Conservation (phyloP, 2,797 vertebrate genomes). For the Phylloscopus collybita region DNA sequence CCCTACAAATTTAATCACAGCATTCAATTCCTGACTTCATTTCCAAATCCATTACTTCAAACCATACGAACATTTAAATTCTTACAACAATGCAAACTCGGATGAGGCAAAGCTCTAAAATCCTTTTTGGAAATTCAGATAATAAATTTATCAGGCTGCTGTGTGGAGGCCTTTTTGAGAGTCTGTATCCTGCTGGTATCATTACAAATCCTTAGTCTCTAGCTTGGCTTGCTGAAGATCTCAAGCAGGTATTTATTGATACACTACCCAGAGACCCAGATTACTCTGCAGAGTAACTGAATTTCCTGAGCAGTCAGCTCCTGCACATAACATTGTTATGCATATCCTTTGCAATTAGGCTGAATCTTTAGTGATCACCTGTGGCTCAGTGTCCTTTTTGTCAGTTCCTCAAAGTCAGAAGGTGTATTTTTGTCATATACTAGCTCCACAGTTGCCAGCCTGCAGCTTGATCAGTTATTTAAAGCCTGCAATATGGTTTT, state of each 20-base stretch:
- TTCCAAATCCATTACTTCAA: neutral
- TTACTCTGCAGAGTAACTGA: neutral
- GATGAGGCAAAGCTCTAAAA: neutral
- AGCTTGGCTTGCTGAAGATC: neutral
- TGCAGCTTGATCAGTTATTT: neutral
- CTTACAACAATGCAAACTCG: neutral
- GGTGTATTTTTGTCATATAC: neutral
- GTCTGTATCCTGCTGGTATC: neutral
- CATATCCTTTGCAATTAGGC: neutral
- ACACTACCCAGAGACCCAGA: neutral
- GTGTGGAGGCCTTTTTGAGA: neutral
- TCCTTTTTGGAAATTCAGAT: neutral
- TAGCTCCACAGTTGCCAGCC: neutral
- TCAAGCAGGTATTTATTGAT: constrained; percentile 21
- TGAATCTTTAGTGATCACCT: neutral
- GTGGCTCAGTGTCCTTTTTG: neutral
- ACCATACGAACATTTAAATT: neutral
- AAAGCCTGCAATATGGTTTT: neutral
- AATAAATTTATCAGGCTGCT: neutral
- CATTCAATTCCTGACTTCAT: neutral
- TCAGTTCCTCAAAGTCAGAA: constrained; percentile 9
- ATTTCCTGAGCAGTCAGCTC: neutral
- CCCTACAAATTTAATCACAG: neutral
- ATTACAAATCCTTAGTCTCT: neutral
- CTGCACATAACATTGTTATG: neutral